Evolutionary conservation across 2,888 invertebrate genomes (phyloP).

Genomic region (Euspilapteryx auroguttella): DNA sequence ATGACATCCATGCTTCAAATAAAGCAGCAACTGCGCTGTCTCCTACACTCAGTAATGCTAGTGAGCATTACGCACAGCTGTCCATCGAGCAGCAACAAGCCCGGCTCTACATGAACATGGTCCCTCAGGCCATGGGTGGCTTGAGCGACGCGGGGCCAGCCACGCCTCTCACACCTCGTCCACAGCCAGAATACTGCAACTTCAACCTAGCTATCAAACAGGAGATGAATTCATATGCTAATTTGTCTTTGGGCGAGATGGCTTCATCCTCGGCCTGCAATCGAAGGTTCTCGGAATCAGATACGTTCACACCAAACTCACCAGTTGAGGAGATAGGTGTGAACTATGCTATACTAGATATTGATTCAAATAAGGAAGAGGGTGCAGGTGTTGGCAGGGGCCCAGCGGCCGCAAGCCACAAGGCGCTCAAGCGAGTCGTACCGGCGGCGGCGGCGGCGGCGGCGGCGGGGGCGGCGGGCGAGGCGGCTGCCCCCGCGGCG

Average conservation of each 20-base stretch:
- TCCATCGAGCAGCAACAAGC: slow-evolving; percentile 37
- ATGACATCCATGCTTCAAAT: slow-evolving; percentile 17
- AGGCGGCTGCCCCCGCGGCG: too few species aligned
- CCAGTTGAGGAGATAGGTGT: slow-evolving; percentile 48
- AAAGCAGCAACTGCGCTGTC: slow-evolving; percentile 23
- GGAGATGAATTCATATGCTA: slow-evolving; percentile 41
- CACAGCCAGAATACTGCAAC: slow-evolving; percentile 42
- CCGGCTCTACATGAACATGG: slow-evolving; percentile 46
- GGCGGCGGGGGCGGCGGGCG: slow-evolving; percentile 18
- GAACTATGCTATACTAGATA: slow-evolving; percentile 80
- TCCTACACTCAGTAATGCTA: slow-evolving; percentile 42
- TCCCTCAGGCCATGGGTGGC: slow-evolving; percentile 24
- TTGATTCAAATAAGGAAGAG: slow-evolving; percentile 61
- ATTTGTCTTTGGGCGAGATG: slow-evolving; percentile 39
- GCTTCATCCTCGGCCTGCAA: too few species aligned
- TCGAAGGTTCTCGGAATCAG: slow-evolving; percentile 44
- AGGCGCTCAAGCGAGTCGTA: slow-evolving; percentile 31
- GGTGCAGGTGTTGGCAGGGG: slow-evolving; percentile 29
- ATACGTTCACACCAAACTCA: slow-evolving; percentile 39
- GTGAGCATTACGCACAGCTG: slow-evolving; percentile 50
- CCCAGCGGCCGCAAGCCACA: slow-evolving; percentile 25
- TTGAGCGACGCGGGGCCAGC: slow-evolving; percentile 18
- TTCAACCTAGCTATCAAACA: slow-evolving; percentile 23
- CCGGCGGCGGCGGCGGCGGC: slow-evolving; percentile 21
- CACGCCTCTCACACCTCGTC: slow-evolving; percentile 30